Evolutionary conservation across 2,888 invertebrate species (phyloP), one percentile per base, ranked within the genome.

Genomic region (Petrolisthes cinctipes): DNA sequence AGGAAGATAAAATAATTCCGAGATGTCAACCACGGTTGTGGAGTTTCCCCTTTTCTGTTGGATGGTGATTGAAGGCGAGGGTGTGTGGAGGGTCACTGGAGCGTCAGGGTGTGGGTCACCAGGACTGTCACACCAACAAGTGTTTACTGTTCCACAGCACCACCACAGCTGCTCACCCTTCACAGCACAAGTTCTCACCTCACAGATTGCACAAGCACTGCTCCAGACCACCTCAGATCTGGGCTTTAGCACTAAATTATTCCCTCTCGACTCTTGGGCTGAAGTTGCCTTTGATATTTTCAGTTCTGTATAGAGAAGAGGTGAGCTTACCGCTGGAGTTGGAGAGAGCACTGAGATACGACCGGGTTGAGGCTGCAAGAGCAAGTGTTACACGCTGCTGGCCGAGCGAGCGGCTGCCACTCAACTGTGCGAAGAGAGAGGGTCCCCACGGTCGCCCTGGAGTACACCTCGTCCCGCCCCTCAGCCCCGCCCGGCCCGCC

Each of bases 391-490:
- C 86, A 83, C 86, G 83, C 86, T 83, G 83, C 86, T 86, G 79
- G 83, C 83, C 86, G 86, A 86, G 86, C 86, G 83, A 86, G 83
- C 86, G 86, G 86, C 86, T 86, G 86, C 83, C 86, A 86, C 86
- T 83, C 86, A 86, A 86, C 86, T 86, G 86, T 86, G 86, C 71
- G 86, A 86, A 86, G 86, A 86, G 82, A 86, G 86, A 66, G 86
- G 83, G 86, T 66, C 79, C 83, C 86, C 71, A 51, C 83, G 79
- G 53, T 83, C 86, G 86, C 86, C 86, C 86, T 83, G 83, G 86
- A 86, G 86, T 86, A 83, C 79, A 76, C 86, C 68, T 68, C 82
- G 68, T 56, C 79, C 54, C 78, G 83, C 86, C 83, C 86, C 86
- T 71, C 86, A 9, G 17, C 76, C 17, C 79, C n/a, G n/a, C 86